These are phyloP conservation scores for Ips nitidus DNA, from an alignment of 1,140 invertebrate species.

Conservation along the genomic window DNA sequence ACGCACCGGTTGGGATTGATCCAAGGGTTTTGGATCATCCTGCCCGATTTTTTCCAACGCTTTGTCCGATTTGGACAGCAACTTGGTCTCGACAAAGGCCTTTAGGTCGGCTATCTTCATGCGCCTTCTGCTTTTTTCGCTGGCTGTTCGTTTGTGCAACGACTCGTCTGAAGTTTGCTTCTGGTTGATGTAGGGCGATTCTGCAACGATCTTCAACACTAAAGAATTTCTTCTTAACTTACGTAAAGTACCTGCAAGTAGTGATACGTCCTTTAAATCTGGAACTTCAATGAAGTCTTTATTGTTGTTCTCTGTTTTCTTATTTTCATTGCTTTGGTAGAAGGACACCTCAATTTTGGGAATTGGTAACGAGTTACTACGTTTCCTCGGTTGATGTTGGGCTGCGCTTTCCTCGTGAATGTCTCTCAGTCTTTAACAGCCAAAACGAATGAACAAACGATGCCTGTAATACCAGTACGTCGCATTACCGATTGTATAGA, in stretches of 20 bases:
- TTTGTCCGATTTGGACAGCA: slow-evolving; percentile 88
- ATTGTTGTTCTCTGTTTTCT: slow-evolving; percentile 67
- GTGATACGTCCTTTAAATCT: slow-evolving; percentile 64
- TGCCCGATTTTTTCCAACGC: slow-evolving; percentile 86
- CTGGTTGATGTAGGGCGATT: slow-evolving; percentile 52
- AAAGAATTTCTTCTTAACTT: slow-evolving; percentile 1
- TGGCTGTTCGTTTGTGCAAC: slow-evolving; percentile 66
- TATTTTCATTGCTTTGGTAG: slow-evolving; percentile 73
- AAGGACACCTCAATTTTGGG: slow-evolving; percentile 88
- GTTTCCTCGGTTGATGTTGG: slow-evolving; percentile 70
- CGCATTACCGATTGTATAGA: slow-evolving; percentile 75
- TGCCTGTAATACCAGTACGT: not conserved
- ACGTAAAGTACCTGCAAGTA: slow-evolving; percentile 53
- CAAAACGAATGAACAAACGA: not conserved
- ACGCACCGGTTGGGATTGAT: slow-evolving; percentile 56
- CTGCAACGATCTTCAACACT: slow-evolving; percentile 43
- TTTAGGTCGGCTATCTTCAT: slow-evolving; percentile 89
- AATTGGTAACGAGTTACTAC: slow-evolving; percentile 91
- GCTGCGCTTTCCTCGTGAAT: slow-evolving; percentile 77
- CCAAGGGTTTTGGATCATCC: slow-evolving; percentile 65
- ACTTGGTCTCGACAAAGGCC: slow-evolving; percentile 87
- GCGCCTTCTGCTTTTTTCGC: slow-evolving; percentile 80
- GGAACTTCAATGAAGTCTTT: slow-evolving; percentile 78
- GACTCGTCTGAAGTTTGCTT: slow-evolving; percentile 58
- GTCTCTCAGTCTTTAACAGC: slow-evolving; percentile 66